Evolutionary conservation across 2,888 invertebrate species (phyloP).

Genomic region (Troilus luridus): DNA sequence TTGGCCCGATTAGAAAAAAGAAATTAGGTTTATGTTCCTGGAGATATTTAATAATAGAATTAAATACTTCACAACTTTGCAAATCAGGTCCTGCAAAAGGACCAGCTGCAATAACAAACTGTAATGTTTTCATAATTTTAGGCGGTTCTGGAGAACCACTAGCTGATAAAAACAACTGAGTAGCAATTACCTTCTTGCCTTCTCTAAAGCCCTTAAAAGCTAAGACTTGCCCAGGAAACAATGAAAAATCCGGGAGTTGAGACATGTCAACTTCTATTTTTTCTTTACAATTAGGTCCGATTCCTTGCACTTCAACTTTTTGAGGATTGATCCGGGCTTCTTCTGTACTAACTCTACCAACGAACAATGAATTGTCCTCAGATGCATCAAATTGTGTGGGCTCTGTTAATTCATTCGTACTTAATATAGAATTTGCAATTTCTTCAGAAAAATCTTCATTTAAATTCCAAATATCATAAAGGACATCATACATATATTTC

Average conservation of each 20-base stretch:
- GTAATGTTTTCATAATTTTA: not conserved
- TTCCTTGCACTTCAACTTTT: constrained; percentile 27
- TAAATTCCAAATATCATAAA: constrained; percentile 46
- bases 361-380: not conserved
- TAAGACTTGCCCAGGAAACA: constrained; percentile 86
- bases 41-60: constrained; percentile 80
- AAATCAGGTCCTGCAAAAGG: constrained; percentile 21
- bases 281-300: constrained; percentile 15
- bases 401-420: not conserved
- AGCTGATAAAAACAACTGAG: constrained; percentile 45
- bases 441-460: constrained; percentile 44
- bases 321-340: not conserved
- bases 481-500: constrained; percentile 42
- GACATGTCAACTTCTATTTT: constrained; percentile 66
- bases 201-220: constrained; percentile 82
- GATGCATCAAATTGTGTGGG: not conserved
- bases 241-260: constrained; percentile 68
- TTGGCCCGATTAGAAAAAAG: constrained; percentile 87
- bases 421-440: not conserved
- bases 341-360: constrained; percentile 16
- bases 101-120: constrained; percentile 30
- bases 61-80: constrained; percentile 24
- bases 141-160: constrained; percentile 6
- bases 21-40: constrained; percentile 81
- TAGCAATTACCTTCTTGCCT: constrained; percentile 77